Percentiles rank a stretch among this genome's conserved stretches.
Conservation (phyloP, 2,797 vertebrate species). For the Enteromius afrohamiltoni region DNA sequence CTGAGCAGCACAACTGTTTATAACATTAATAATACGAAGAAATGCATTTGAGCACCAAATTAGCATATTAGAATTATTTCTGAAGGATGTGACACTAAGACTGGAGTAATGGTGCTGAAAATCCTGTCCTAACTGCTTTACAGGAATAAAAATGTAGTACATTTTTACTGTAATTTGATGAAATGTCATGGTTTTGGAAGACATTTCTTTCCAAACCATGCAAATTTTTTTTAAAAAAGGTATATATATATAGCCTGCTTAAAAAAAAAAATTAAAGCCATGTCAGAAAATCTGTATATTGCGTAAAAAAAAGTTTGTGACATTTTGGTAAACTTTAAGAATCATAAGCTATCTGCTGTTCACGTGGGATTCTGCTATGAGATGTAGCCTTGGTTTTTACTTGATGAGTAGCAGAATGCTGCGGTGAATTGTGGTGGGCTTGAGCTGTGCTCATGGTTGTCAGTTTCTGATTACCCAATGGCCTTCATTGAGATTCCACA, state of each 20-base stretch:
- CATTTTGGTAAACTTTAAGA: not conserved
- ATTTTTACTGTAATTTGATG: not conserved
- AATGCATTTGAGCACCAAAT: not conserved
- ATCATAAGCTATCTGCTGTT: not conserved
- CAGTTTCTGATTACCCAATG: conserved; percentile 14
- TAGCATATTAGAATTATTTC: not conserved
- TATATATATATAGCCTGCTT: not conserved
- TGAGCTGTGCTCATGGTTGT: not conserved
- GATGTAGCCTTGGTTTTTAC: not conserved
- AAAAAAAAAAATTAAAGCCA: not conserved
- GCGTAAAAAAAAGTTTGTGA: not conserved
- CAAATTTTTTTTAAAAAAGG: no score
- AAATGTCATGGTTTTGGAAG: not conserved
- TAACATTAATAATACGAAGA: not conserved
- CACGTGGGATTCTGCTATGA: not conserved
- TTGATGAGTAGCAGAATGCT: not conserved
- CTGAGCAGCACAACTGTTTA: not conserved
- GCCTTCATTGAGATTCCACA: conserved; percentile 55
- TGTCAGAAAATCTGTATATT: not conserved
- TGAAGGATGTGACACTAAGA: not conserved
- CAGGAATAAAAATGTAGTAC: not conserved
- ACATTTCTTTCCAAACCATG: not conserved
- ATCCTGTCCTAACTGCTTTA: not conserved
- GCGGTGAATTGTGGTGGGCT: conserved; percentile 2
- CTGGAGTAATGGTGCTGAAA: not conserved